phyloP scores from a whole-genome alignment of 1,140 invertebrate genomes.

The Potamilus streckersoni region DNA sequence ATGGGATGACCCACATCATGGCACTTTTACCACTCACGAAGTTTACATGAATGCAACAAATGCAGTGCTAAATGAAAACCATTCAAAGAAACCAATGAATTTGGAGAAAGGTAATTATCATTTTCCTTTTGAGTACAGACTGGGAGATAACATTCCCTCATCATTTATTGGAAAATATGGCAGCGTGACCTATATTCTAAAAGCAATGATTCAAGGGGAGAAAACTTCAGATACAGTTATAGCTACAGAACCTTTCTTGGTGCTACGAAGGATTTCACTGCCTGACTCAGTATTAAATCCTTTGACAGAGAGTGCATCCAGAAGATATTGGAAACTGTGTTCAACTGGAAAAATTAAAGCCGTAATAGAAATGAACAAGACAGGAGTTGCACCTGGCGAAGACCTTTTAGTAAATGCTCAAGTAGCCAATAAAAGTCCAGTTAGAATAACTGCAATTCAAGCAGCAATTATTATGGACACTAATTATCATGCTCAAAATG shows the following conservation, averaged over 20 bases:
- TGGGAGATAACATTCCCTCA: conserved; percentile 62
- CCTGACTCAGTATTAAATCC: conserved; percentile 31
- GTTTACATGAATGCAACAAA: conserved; percentile 59
- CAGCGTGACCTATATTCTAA: conserved; percentile 66
- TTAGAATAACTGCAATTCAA: conserved; percentile 57
- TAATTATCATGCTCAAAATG: conserved; percentile 57
- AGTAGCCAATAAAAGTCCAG: conserved; percentile 54
- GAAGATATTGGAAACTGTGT: conserved; percentile 51
- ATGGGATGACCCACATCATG: conserved; percentile 53
- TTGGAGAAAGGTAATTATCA: conserved; percentile 48
- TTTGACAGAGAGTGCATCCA: conserved; percentile 23
- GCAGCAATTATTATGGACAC: conserved; percentile 60
- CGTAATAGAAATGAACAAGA: conserved; percentile 44
- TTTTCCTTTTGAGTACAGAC: conserved; percentile 61
- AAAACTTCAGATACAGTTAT: conserved; percentile 51
- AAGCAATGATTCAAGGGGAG: conserved; percentile 56
- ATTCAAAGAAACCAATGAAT: background rate
- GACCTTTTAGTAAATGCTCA: conserved; percentile 61
- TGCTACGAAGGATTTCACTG: conserved; percentile 45
- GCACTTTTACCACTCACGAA: conserved; percentile 50
- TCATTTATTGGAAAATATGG: conserved; percentile 67
- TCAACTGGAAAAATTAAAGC: conserved; percentile 54
- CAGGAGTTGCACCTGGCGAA: conserved; percentile 60
- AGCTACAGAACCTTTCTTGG: conserved; percentile 65
- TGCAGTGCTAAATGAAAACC: conserved; percentile 21